These are phyloP conservation scores for Propithecus deckenii DNA, from an alignment of 2,797 vertebrate species.

Conservation along the genomic window DNA sequence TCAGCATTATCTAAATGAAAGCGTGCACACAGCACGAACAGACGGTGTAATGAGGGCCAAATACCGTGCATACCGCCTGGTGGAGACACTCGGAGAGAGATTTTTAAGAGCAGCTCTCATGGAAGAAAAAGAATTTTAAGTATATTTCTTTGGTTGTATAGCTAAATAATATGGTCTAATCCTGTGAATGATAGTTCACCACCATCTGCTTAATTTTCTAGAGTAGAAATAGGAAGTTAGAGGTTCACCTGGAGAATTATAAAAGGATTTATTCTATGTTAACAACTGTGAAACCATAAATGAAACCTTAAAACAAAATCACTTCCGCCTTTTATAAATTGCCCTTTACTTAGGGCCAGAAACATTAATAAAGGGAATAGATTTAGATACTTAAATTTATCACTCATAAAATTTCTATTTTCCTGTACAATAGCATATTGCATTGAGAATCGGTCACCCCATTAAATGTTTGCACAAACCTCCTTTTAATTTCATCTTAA, in stretches of 20 bases:
- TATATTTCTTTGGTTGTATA: not conserved
- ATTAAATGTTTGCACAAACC: not conserved
- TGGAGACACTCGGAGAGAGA: not conserved
- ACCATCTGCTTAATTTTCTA: not conserved
- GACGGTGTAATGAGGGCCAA: fast-evolving
- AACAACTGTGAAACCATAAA: conserved; percentile 8
- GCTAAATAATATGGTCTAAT: not conserved
- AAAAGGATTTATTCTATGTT: not conserved
- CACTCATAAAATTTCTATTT: conserved; percentile 28
- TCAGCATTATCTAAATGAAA: not conserved
- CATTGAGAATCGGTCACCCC: not conserved
- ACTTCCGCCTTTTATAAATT: not conserved
- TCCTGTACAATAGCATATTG: not conserved
- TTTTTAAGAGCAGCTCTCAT: not conserved
- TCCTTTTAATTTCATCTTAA: not conserved
- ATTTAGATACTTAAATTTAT: not conserved
- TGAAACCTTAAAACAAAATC: not conserved
- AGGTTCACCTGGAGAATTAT: not conserved
- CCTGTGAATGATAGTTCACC: not conserved
- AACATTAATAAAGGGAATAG: not conserved
- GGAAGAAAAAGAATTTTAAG: not conserved
- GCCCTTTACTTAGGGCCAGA: not conserved
- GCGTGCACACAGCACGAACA: fast-evolving
- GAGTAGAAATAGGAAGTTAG: not conserved
- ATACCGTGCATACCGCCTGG: not conserved